Percentiles rank a stretch among this genome's conserved stretches.
Conservation (phyloP, 1,140 invertebrate species). For the Zaprionus inermis region DNA sequence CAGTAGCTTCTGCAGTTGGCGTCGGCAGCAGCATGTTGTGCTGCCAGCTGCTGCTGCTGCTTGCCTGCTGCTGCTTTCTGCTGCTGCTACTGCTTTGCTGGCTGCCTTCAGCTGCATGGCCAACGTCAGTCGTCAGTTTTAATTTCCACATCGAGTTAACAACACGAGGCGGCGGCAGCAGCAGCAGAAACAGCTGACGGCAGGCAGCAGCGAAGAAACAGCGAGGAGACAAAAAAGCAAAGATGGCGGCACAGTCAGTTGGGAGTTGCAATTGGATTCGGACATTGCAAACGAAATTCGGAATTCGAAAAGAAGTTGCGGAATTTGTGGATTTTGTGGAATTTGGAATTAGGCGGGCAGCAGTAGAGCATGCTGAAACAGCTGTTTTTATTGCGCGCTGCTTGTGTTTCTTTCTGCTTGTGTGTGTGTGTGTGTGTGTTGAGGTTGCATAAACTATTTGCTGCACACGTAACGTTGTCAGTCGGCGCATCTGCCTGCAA, state of each 20-base stretch:
- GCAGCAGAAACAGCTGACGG: constrained; percentile 16
- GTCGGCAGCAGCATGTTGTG: constrained; percentile 36
- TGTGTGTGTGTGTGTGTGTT: constrained; percentile 11
- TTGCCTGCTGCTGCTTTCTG: constrained; percentile 17
- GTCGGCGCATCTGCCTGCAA: constrained; percentile 33
- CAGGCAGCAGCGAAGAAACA: constrained; percentile 18
- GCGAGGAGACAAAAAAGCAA: constrained; percentile 11
- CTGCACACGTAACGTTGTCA: constrained; percentile 35
- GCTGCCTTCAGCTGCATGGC: constrained; percentile 63
- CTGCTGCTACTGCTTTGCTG: constrained; percentile 36
- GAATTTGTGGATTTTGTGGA: constrained; percentile 38
- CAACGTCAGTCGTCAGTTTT: constrained; percentile 72
- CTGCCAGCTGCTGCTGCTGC: constrained; percentile 23
- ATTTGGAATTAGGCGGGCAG: constrained; percentile 40
- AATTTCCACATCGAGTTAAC: constrained; percentile 78
- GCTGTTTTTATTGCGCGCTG: constrained; percentile 21
- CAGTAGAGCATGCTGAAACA: constrained; percentile 22
- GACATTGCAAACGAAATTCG: constrained; percentile 3
- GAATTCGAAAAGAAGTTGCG: constrained; percentile 26
- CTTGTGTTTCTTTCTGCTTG: neutral
- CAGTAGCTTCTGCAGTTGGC: constrained; percentile 44
- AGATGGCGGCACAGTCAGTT: constrained; percentile 23
- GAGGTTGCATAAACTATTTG: constrained; percentile 52
- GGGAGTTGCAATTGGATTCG: constrained; percentile 6
- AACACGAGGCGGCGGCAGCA: constrained; percentile 48